Evolutionary conservation across 2,888 invertebrate genomes (phyloP), one percentile per base, ranked within the genome.

Genomic region (Drosophila tripunctata): DNA sequence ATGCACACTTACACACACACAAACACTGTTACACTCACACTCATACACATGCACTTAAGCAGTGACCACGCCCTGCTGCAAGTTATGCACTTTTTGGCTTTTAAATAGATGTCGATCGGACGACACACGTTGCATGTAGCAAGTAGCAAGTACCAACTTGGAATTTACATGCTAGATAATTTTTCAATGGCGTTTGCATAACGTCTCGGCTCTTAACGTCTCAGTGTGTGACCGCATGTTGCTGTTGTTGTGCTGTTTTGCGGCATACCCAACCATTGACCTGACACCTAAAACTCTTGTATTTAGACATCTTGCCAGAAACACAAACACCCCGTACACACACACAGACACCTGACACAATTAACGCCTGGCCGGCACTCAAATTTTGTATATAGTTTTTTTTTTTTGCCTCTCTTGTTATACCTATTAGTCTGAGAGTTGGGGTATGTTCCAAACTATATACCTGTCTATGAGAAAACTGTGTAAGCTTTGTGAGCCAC

Each of bases 131-230:
- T 15, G 48, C 64, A 67, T 48, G 27, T 17, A 19, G 45, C 61
- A 48, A 50, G 48, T 38, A 21, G 24, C 40, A 56, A 50, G 48
- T 38, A 21, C 19, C 40, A 56, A 51, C 36, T 51, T 38, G 63
- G 52, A 56, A 60, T 44, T 52, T 69, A 31, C 58, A 48, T 36
- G 21, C 40, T 33, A 35, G 21, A 60, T 67, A 58, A 66, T 44
- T 73, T n/a, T 69, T 58, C 57, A 57, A 48, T 45, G 44, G 44
- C 57, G 69, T 73, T 69, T 62, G 36, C 55, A 69, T 72, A 35
- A n/a, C n/a, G n/a, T n/a, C n/a, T n/a, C n/a, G 30, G 10, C 10
- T 27, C 27, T 10, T 3, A 10, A 3, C 10, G 27, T 10, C 3
- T 27, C 8, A 1, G 27, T 21, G 21, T 21, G 21, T 21, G 21